Base-by-base conservation (phyloP, 2,797 vertebrate species). In the Crocodylus rhombifer region DNA sequence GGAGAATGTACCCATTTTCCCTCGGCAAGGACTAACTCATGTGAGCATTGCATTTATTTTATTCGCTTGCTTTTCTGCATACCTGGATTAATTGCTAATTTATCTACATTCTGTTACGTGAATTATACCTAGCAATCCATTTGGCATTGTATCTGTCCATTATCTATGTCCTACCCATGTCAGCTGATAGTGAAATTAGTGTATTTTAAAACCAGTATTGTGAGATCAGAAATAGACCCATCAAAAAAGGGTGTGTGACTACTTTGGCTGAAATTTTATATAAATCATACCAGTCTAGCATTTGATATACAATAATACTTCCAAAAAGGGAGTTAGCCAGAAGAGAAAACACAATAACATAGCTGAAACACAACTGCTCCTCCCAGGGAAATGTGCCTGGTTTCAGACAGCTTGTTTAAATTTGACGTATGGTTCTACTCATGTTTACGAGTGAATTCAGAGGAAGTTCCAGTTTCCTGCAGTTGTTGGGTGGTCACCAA, bases 1-100 rank as follows among this genome's bases (percentile, higher is more conserved):
- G 15, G 15, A 80, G 33, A 90, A 4, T 73, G 84, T 69, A 17
- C 90, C 26, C 88, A 95, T 92, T 95, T 80, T 92, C 78, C 95
- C 58, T 89, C 67, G 91, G 82, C 80, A 80, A 94, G 15, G 25
- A 57, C 77, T 87, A 71, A 51, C 33, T 64, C 3, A 17, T 77
- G 78, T 88, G n/a, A 36, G 77, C 87, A 83, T 88, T n/a, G 63
- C 84, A 88, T 74, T 73, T 4, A 33, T 82, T 94, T 94, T 90
- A 80, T 73, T 60, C 73, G 56, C 65, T 69, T 85, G 36, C 18
- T 80, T 86, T 73, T 51, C 64, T 80, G 67, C 89, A n/a, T 28
- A 36, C 11, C 87, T 86, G 58, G 2, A 25, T 73, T 82, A 25
- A 76, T 15, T 86, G 9, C 62, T 65, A 60, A 61, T 42, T 77